Evolutionary conservation across 1,140 invertebrate genomes (phyloP).

Genomic region (Plodia interpunctella): DNA sequence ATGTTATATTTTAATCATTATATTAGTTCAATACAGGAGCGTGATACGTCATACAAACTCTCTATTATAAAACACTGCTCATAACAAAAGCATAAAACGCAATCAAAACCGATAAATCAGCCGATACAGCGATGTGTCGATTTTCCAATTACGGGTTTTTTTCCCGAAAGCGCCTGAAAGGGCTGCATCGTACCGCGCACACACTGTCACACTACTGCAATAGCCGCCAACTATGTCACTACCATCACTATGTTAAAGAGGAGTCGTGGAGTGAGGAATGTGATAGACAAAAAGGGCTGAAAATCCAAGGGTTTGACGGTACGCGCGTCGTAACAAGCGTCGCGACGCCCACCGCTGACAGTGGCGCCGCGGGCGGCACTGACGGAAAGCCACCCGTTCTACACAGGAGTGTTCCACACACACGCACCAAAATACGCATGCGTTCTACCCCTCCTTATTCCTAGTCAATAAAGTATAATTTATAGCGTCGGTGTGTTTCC

Average conservation of each 20-base stretch:
- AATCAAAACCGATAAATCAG: constrained; percentile 4
- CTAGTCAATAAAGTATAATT: constrained; percentile 28
- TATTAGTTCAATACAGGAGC: no score
- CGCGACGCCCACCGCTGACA: constrained; percentile 61
- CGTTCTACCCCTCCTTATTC: constrained; percentile 25
- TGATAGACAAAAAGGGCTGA: neutral
- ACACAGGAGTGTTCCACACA: constrained; percentile 43
- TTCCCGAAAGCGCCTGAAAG: neutral
- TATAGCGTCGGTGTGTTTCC: constrained; percentile 13
- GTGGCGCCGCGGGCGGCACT: constrained; percentile 70
- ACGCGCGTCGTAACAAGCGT: constrained; percentile 39
- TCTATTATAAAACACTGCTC: neutral
- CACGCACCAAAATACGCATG: constrained; percentile 27
- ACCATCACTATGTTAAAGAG: neutral
- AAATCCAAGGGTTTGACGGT: neutral
- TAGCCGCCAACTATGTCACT: neutral
- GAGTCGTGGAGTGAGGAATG: neutral
- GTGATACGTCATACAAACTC: neutral
- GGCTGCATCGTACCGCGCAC: neutral
- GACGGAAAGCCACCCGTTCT: constrained; percentile 46
- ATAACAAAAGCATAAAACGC: neutral
- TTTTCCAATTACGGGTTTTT: neutral
- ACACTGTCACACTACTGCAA: neutral
- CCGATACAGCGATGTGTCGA: neutral
- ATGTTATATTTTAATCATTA: no score